A percentile compares a stretch with the other conserved stretches of the same genome.
phyloP scores from a whole-genome alignment of 2,113 vertebrate genomes.

The Struthidea cinerea region DNA sequence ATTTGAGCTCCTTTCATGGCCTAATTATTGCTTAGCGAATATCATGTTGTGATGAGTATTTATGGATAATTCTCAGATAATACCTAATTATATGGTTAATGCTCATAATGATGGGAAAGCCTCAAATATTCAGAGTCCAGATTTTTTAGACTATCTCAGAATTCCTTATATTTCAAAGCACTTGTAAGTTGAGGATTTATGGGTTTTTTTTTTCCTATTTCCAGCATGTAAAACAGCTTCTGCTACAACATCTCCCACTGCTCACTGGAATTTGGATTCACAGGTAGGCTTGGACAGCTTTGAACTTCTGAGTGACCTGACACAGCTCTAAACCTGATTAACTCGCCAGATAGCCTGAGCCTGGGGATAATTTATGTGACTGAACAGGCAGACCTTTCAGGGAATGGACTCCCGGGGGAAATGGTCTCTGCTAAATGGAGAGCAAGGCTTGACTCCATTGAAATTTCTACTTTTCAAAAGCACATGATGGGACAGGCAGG shows the following conservation, averaged over 20 bases:
- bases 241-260: background rate
- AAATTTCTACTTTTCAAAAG: background rate
- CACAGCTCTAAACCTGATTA: background rate
- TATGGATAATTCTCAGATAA: constrained; percentile 53
- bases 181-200: background rate
- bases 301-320: background rate
- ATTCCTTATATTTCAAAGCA: background rate
- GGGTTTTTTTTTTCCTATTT: background rate
- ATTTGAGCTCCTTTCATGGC: constrained; percentile 32
- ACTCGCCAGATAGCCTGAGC: background rate
- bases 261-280: background rate
- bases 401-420: background rate
- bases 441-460: background rate
- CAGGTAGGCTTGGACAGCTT: background rate
- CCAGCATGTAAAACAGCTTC: background rate
- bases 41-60: constrained; percentile 42
- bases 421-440: background rate
- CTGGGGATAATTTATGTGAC: background rate
- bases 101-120: constrained; percentile 28
- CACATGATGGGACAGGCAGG: background rate
- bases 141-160: background rate
- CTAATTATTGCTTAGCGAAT: constrained; percentile 57
- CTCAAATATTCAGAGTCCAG: background rate
- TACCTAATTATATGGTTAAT: constrained; percentile 45
- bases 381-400: background rate